Evolutionary conservation across 2,113 vertebrate genomes (phyloP), one percentile per base, ranked within the genome.

Genomic region (Oxygymnocypris stewartii): DNA sequence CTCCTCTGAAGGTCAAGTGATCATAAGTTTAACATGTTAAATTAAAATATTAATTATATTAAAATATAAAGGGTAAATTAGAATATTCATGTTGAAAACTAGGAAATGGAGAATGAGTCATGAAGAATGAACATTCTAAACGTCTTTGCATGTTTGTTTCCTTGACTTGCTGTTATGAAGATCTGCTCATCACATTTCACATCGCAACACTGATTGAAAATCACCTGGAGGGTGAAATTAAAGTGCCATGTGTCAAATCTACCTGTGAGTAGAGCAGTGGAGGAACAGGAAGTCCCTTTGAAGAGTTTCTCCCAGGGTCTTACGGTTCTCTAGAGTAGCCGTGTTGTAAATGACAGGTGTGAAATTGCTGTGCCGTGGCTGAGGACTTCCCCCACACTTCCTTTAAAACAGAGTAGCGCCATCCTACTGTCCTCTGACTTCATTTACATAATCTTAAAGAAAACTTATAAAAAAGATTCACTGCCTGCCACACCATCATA

Each of bases 381-480:
- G 79, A 79, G 84, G 42, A 82, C n/a, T 44, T 77, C 25, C 51
- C 81, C 54, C 65, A 79, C 73, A 71, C 77, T 73, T 84, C 85
- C 20, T 40, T 76, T 51, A 69, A 59, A 35, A 69, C 51, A 77
- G 51, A 37, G 47, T 67, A 79, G 73, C 42, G 35, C 74, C 59
- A 59, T 78, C 49, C 42, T 16, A 40, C 85, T 63, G 71, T 85
- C 79, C 23, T 65, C 49, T 23, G 42, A 10, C 61, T 86, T 87
- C 82, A 88, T 88, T 91, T 88, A 84, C 84, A 88, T 88, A 85
- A n/a, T 35, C 86, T 85, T 87, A 89, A 65, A 87, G 85, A 87
- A 88, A 89, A 85, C 87, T 81, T 79, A 85, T 88, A 89, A 88
- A 88, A 80, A 87, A 88, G 87, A 87, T 89, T 89, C 83, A 86